Percentiles rank a stretch among this genome's conserved stretches.
These are phyloP conservation scores for Nanger granti DNA, from an alignment of 2,113 vertebrate species.

Conservation along the genomic window DNA sequence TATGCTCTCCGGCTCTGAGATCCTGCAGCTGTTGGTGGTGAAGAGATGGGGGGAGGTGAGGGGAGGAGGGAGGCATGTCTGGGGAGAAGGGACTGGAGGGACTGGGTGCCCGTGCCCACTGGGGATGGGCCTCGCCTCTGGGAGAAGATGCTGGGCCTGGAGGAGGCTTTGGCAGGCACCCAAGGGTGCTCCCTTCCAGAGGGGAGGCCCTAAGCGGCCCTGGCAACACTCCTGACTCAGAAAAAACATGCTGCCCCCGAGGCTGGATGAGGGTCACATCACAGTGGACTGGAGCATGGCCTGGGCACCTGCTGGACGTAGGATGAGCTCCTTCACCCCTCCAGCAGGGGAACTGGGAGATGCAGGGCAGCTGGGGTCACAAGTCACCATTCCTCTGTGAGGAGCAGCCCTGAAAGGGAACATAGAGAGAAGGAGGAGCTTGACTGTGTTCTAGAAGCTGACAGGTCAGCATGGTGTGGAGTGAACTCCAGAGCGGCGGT, in stretches of 20 bases:
- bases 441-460: not conserved
- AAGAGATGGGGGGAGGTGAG: not conserved
- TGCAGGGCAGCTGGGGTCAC: not conserved
- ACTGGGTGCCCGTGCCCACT: not conserved
- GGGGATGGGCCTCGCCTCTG: not conserved
- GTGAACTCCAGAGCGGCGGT: not conserved
- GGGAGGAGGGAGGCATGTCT: not conserved
- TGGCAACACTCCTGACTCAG: not conserved
- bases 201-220: not conserved
- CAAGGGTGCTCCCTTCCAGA: not conserved
- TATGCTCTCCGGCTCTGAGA: not conserved
- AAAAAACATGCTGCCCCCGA: not conserved
- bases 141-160: not conserved
- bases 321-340: not conserved
- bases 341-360: not conserved
- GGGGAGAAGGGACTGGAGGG: not conserved
- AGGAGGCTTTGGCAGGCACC: too few relatives aligned
- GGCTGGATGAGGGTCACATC: not conserved
- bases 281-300: not conserved
- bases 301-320: not conserved
- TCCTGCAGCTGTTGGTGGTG: constrained; percentile 25
- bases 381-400: fast-evolving
- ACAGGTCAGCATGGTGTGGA: not conserved
- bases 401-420: not conserved
- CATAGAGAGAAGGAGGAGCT: not conserved